Base-by-base conservation (phyloP, 2,797 vertebrate species). In the Nyctibius grandis region DNA sequence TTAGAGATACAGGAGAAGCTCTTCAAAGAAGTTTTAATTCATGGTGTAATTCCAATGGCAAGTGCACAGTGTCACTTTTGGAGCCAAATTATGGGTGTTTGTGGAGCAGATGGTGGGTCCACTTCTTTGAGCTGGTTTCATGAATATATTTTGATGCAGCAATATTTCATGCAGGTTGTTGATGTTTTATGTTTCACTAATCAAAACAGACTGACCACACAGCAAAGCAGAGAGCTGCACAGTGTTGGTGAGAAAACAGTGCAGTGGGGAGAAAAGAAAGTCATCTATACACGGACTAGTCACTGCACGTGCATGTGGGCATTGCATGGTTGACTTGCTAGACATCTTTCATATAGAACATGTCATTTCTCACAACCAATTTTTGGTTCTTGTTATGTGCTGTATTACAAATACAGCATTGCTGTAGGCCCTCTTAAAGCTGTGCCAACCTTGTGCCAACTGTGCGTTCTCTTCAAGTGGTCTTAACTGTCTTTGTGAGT, bases 401-500 rank as follows among this genome's bases (percentile, higher is more conserved):
- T 93, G 29, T 76, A 45, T 68, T 81, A 67, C 51, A 93, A 82
- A 89, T 86, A 60, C 21, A 84, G 79, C 36, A 56, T 78, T 85
- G 65, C 89, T 91, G 65, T 85, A 75, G 86, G 63, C 54, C 88
- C 56, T 67, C 45, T 44, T 84, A 90, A 85, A 85, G 69, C 51
- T 69, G 25, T 95, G 81, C 93, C 93, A 82, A 75, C 72, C 85
- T 95, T 94, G 86, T 93, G 96, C 91, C 87, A 93, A 80, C 68
- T 65, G 25, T 89, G 45, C 44, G 54, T 79, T 89, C 64, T 86
- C 50, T 89, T 88, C 68, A 84, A 81, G 38, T 95, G 73, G 63
- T 96, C 79, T 95, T 95, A 87, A 77, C 88, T 88, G 60, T 79
- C 77, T 95, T 70, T 73, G 59, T 94, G 95, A 96, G 89, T 93